Evolutionary conservation across 2,888 invertebrate genomes (phyloP).

Genomic region (Entomobrya multifasciata): DNA sequence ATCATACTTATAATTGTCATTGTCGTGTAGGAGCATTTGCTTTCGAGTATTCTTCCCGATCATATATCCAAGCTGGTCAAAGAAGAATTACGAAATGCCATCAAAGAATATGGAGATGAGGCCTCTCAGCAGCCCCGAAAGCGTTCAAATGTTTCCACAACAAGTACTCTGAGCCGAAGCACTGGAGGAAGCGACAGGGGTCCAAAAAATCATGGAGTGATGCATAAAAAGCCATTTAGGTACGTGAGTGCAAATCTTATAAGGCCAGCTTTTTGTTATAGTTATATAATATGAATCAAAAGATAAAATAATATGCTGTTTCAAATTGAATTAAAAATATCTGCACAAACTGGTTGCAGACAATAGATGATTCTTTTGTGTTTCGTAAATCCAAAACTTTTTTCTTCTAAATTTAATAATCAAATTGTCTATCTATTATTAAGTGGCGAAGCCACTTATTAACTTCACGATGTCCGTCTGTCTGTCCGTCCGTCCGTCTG

Average conservation of each 20-base stretch:
- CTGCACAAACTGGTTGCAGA: too few relatives aligned
- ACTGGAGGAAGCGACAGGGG: constrained; percentile 31
- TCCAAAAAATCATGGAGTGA: constrained; percentile 51
- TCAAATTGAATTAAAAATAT: too few relatives aligned
- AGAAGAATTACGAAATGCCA: constrained; percentile 83
- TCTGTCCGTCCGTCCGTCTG: too few relatives aligned
- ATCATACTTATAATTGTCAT: not conserved
- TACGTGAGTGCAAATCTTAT: constrained; percentile 79
- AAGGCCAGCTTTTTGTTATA: not conserved
- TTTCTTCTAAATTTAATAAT: too few relatives aligned
- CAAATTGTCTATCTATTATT: too few relatives aligned
- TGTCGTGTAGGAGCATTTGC: constrained; percentile 92
- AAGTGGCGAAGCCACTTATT: too few relatives aligned
- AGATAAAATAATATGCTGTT: too few relatives aligned
- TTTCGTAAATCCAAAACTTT: too few relatives aligned
- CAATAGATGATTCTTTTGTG: too few relatives aligned
- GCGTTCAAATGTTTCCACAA: constrained; percentile 47
- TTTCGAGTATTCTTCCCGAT: constrained; percentile 92
- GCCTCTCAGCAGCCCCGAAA: constrained; percentile 41
- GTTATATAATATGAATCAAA: not conserved
- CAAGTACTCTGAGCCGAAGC: constrained; percentile 51
- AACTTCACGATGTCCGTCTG: too few relatives aligned
- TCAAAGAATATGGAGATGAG: constrained; percentile 81
- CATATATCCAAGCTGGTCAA: constrained; percentile 88
- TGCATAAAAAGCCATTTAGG: constrained; percentile 82